These are phyloP conservation scores for Lepilemur septentrionalis DNA, from an alignment of 2,797 vertebrate species.

Conservation along the genomic window DNA sequence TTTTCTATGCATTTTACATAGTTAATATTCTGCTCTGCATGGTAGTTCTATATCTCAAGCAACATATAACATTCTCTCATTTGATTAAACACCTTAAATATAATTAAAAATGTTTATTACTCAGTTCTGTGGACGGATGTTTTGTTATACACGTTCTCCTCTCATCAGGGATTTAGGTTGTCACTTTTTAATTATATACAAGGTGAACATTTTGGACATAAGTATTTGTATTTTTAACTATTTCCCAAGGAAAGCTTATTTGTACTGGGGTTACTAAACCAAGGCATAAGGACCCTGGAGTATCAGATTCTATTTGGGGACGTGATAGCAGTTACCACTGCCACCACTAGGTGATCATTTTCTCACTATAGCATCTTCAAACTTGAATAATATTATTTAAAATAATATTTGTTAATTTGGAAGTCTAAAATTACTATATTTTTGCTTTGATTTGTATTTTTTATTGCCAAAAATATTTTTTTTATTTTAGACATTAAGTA, in stretches of 20 bases:
- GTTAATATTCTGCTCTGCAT: not conserved
- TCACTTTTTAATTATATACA: not conserved
- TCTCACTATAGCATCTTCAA: not conserved
- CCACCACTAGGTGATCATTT: not conserved
- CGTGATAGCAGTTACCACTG: not conserved
- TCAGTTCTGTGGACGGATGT: not conserved
- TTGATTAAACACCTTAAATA: not conserved
- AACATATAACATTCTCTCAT: not conserved
- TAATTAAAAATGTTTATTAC: not conserved
- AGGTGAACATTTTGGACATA: not conserved
- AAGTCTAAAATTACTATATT: not conserved
- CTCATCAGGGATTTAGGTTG: not conserved
- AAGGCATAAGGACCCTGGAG: not conserved
- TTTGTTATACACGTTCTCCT: not conserved
- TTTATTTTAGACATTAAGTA: not conserved
- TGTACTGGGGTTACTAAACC: not conserved
- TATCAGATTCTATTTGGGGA: not conserved
- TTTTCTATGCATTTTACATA: not conserved
- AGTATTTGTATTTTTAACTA: slow-evolving; percentile 6
- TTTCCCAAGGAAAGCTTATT: not conserved
- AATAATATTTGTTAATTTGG: not conserved
- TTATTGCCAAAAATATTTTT: not conserved
- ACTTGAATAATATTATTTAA: not conserved
- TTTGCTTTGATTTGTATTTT: not conserved
- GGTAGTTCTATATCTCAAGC: not conserved